phyloP scores from a whole-genome alignment of 2,797 vertebrate genomes.

The Potorous gilbertii region DNA sequence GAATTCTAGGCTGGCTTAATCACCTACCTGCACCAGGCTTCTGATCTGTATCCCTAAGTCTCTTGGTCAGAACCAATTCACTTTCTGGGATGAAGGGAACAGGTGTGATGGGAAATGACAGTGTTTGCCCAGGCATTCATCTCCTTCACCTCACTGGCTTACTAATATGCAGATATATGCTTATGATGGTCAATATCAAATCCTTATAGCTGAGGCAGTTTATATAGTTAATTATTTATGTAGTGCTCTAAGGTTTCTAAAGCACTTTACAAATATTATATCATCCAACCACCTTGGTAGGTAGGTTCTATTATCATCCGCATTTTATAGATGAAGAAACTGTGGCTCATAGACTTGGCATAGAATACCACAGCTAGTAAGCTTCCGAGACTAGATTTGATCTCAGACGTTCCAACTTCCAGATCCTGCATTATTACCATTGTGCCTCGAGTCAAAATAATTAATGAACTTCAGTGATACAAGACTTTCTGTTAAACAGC shows the following conservation, averaged over 20 bases:
- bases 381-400: not conserved
- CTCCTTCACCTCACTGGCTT: conserved; percentile 37
- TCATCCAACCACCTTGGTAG: not conserved
- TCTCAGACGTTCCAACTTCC: not conserved
- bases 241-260: not conserved
- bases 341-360: not conserved
- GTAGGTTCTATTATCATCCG: not conserved
- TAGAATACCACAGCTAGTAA: not conserved
- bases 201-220: conserved; percentile 15
- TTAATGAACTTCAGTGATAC: not conserved
- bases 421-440: not conserved
- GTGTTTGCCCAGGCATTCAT: not conserved
- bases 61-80: conserved; percentile 29
- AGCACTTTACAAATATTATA: not conserved
- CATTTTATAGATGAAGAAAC: not conserved
- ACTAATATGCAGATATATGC: conserved; percentile 21
- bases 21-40: not conserved
- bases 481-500: conserved; percentile 19
- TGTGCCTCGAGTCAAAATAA: not conserved
- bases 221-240: not conserved
- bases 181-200: conserved; percentile 42
- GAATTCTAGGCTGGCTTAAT: conserved; percentile 36
- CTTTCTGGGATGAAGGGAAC: conserved; percentile 20
- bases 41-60: not conserved
- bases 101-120: conserved; percentile 15